phyloP scores from a whole-genome alignment of 1,140 invertebrate species.

The Penaeus chinensis region DNA sequence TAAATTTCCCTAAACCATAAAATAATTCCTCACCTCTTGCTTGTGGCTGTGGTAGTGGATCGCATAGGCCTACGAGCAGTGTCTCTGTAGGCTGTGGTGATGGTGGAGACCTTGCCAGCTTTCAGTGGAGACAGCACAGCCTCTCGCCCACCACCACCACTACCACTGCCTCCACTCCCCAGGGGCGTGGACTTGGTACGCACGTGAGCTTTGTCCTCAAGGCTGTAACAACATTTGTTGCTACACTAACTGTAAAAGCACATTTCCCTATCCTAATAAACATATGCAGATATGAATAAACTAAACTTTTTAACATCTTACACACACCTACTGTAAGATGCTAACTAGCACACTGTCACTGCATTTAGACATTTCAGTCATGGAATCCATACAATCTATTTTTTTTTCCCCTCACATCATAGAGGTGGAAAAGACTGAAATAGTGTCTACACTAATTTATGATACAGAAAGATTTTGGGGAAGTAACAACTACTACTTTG shows the following conservation, averaged over 20 bases:
- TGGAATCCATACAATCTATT: no score
- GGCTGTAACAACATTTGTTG: conserved; percentile 49
- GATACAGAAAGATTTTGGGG: no score
- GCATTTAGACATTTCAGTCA: no score
- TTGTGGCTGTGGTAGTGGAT: conserved; percentile 55
- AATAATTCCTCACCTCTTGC: conserved; percentile 53
- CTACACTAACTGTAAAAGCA: background rate
- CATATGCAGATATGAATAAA: no score
- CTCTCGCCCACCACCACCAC: conserved; percentile 51
- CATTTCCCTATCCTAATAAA: no score
- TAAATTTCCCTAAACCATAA: background rate
- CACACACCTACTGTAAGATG: no score
- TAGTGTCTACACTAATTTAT: no score
- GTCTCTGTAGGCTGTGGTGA: conserved; percentile 53
- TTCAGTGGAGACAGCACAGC: conserved; percentile 57
- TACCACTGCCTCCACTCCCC: conserved; percentile 40
- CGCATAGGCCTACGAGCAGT: conserved; percentile 57
- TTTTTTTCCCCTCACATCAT: no score
- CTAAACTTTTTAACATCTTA: no score
- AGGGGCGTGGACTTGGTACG: conserved; percentile 63
- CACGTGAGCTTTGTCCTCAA: conserved; percentile 63
- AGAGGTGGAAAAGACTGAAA: no score
- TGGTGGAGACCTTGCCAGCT: conserved; percentile 50
- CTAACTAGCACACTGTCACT: no score
- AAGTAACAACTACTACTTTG: no score